Conservation (phyloP, 2,797 vertebrate genomes). For the Glyptemys insculpta region DNA sequence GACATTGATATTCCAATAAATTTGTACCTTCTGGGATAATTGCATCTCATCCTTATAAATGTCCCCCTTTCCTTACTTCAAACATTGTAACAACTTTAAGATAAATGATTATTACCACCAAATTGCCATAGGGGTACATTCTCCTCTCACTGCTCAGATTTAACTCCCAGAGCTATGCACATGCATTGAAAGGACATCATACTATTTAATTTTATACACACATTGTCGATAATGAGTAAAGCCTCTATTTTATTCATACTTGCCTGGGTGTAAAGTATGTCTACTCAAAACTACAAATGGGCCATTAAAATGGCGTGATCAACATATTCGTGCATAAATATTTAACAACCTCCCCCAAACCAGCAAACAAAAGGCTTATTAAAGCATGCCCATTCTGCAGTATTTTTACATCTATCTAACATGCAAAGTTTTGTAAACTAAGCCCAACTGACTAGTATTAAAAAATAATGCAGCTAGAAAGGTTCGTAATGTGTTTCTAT, state of each 20-base stretch:
- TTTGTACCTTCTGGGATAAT: neutral
- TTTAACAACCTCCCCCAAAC: neutral
- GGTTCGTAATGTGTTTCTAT: neutral
- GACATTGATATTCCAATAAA: neutral
- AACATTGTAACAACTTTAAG: constrained; percentile 17
- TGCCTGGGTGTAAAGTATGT: neutral
- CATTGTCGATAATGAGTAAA: neutral
- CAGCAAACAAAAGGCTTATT: neutral
- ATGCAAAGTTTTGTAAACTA: neutral
- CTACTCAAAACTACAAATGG: neutral
- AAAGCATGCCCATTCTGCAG: neutral
- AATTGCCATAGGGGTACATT: neutral
- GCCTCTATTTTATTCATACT: neutral
- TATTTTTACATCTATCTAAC: neutral
- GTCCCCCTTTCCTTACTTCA: neutral
- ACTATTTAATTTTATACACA: neutral
- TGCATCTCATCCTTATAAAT: neutral
- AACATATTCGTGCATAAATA: neutral
- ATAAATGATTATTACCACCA: neutral
- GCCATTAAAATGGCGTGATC: neutral
- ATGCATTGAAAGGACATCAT: neutral
- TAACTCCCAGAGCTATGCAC: neutral
- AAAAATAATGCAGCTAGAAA: neutral
- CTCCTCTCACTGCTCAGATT: neutral
- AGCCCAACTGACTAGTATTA: neutral